Evolutionary conservation across 2,888 invertebrate genomes (phyloP).

Genomic region (Drosophila maculinotata): DNA sequence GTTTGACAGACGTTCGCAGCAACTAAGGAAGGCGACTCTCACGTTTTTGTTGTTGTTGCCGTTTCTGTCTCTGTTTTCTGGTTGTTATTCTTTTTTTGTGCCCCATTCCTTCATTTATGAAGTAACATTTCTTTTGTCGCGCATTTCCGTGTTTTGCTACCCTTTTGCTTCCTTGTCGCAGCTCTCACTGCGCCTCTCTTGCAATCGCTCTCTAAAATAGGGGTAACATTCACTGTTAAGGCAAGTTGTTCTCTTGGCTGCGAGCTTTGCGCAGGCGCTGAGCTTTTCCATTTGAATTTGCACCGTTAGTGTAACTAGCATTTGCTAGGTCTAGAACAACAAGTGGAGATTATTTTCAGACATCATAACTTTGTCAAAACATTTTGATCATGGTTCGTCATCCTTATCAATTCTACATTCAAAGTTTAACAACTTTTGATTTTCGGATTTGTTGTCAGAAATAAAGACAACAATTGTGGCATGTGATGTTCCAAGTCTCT

Average conservation of each 20-base stretch:
- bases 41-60: slow-evolving; percentile 27
- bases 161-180: slow-evolving; percentile 67
- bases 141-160: slow-evolving; percentile 78
- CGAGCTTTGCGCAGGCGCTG: slow-evolving; percentile 46
- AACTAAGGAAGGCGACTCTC: slow-evolving; percentile 44
- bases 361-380: not conserved
- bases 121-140: slow-evolving; percentile 69
- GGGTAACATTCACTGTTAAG: slow-evolving; percentile 27
- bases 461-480: too few relatives aligned
- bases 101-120: slow-evolving; percentile 36
- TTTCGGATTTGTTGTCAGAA: too few relatives aligned
- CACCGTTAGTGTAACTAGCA: slow-evolving; percentile 28
- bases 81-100: slow-evolving; percentile 36
- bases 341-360: slow-evolving; percentile 10
- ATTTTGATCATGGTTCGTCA: too few relatives aligned
- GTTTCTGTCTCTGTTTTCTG: slow-evolving; percentile 51
- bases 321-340: not conserved
- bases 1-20: slow-evolving; percentile 57
- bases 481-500: too few relatives aligned
- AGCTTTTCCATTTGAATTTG: slow-evolving; percentile 32
- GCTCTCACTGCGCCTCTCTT: slow-evolving; percentile 18
- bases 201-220: slow-evolving; percentile 1
- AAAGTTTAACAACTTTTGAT: too few relatives aligned
- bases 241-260: slow-evolving; percentile 5
- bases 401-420: too few relatives aligned